Evolutionary conservation across 2,888 invertebrate species (phyloP), one percentile per base, ranked within the genome.

Genomic region (Seladonia tumulorum): DNA sequence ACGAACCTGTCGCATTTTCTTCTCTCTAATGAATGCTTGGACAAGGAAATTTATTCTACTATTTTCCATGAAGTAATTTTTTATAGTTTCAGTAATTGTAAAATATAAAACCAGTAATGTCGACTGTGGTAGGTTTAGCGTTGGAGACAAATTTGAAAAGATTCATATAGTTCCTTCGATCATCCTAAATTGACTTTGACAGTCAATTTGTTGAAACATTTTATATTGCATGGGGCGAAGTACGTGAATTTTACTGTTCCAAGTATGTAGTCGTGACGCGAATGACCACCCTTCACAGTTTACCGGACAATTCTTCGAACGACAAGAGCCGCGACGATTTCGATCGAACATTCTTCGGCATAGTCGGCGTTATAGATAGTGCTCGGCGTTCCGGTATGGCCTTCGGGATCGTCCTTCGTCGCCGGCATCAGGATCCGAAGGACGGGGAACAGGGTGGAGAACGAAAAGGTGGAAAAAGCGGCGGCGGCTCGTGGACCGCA

Each of bases 391-490:
- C 63, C 53, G 14, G 25, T 7, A 25, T 29, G 63, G 63, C 63
- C 63, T 76, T n/a, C 63, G 42, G 35, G 47, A 73, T 76, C 78
- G 81, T 80, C 85, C 82, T 89, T 68, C 77, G 76, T n/a, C 66
- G 57, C 49, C 29, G 39, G 47, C 72, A 78, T 29, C 63, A 16
- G 63, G 63, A 70, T 57, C 42, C 82, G 77, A 88, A 82, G 85
- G 90, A 87, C 83, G 81, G 63, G 63, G 25, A 2, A 22, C 53
- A 29, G 39, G 42, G n/a, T 39, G 25, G 70, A 49, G 76, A 66
- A 81, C 79, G 82, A 83, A 71, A 87, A 87, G 87, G 87, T 86
- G 77, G 87, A 88, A 91, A 89, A 85, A 89, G 84, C 79, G 87
- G 84, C 83, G 73, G 82, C 81, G 35, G 82, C 81, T 80, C 68